Evolutionary conservation across 2,888 invertebrate genomes (phyloP), one percentile per base, ranked within the genome.

Genomic region (Crioceris asparagi): DNA sequence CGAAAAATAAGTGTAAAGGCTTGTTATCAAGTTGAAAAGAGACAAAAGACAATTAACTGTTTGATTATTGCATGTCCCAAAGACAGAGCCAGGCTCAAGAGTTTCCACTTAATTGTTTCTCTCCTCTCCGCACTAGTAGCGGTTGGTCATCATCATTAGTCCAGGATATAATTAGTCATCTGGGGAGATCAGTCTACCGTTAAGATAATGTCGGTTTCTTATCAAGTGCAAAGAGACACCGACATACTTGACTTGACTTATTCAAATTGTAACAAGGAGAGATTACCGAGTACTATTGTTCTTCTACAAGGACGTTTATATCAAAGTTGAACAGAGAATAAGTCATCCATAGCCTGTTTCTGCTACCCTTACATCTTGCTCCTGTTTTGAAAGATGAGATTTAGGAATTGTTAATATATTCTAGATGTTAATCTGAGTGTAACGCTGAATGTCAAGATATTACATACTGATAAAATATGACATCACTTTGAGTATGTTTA

Each of bases 91-190:
- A n/a, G n/a, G n/a, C n/a, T n/a, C n/a, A n/a, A n/a, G n/a, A n/a
- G 37, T 32, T 41, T 33, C 44, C 41, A 41, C 44, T 48, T 50
- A 47, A 52, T 52, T 52, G 49, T 51, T 46, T 49, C 50, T 44
- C 49, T 43, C 50, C 49, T 47, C 45, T n/a, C n/a, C n/a, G n/a
- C n/a, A n/a, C n/a, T n/a, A n/a, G n/a, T n/a, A n/a, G n/a, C n/a
- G n/a, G n/a, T n/a, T 44, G 50, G 51, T 50, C 52, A 51, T 49
- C 48, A 49, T 52, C 49, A 44, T 52, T 50, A 49, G 48, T 41
- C 12, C 42, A 41, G 44, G 48, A 46, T 12, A n/a, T 45, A 52
- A 52, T 52, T 50, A 48, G 43, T 43, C 45, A 43, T 47, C 45
- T 41, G 41, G 31, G 23, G 38, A 36, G 38, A 29, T 27, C 23